A percentile compares a stretch with the other conserved stretches of the same genome.
phyloP scores from a whole-genome alignment of 2,888 invertebrate species.

The Campopleginae sp. region DNA sequence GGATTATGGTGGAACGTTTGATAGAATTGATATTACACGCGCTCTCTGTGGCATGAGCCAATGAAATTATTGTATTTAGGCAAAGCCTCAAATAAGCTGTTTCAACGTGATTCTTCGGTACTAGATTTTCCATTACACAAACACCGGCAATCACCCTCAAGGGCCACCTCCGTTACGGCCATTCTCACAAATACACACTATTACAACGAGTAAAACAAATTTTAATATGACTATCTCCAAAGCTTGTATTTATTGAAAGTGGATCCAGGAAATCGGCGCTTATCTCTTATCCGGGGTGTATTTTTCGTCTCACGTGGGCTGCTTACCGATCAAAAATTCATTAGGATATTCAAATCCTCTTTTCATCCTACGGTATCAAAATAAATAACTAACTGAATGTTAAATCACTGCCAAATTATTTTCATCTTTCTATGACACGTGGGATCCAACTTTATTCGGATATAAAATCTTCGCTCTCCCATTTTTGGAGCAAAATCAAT shows the following conservation, averaged over 20 bases:
- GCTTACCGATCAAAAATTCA: not conserved
- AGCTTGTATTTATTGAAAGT: slow-evolving; percentile 1
- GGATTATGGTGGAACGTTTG: slow-evolving; percentile 44
- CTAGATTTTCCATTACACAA: slow-evolving; percentile 30
- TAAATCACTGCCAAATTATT: too few species aligned
- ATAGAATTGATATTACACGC: slow-evolving; percentile 48
- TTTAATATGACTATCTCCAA: slow-evolving; percentile 26
- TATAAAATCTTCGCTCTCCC: not conserved
- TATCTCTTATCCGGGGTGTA: not conserved
- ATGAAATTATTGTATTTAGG: slow-evolving; percentile 78
- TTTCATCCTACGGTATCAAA: not conserved
- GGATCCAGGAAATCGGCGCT: not conserved
- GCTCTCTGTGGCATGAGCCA: slow-evolving; percentile 52
- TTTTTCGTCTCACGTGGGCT: not conserved
- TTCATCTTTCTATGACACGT: not conserved
- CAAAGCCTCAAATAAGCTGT: slow-evolving; percentile 64
- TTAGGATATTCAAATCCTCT: not conserved
- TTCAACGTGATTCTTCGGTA: slow-evolving; percentile 32
- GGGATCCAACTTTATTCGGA: not conserved
- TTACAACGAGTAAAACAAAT: slow-evolving; percentile 56
- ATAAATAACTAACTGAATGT: too few species aligned
- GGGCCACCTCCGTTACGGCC: not conserved
- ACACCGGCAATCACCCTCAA: slow-evolving; percentile 16
- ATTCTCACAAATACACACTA: slow-evolving; percentile 43
- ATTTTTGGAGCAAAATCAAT: not conserved